These are phyloP conservation scores for Leptonema lineaticorne DNA, from an alignment of 1,140 invertebrate species.

Conservation along the genomic window DNA sequence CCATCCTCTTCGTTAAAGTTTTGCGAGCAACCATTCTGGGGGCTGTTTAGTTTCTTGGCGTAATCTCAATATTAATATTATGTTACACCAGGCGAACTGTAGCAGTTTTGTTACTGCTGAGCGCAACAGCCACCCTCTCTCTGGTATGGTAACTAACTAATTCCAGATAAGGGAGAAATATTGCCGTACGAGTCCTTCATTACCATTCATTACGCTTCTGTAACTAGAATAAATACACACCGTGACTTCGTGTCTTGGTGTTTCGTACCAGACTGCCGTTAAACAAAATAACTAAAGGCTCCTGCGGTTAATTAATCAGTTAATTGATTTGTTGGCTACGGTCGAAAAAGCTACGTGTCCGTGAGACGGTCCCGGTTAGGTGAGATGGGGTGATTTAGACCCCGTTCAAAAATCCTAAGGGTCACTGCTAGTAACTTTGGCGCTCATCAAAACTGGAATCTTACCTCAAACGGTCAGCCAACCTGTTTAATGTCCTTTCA, in stretches of 20 bases:
- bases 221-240: conserved; percentile 23
- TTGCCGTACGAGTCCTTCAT: conserved; percentile 28
- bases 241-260: neutral
- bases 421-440: conserved; percentile 4
- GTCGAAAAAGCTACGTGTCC: neutral
- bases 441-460: conserved; percentile 25
- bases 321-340: no score
- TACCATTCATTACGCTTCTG: conserved; percentile 24
- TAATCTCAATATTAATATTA: conserved; percentile 34
- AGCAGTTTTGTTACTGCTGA: conserved; percentile 26
- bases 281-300: conserved; percentile 1
- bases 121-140: neutral
- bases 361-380: neutral
- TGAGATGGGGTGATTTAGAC: neutral
- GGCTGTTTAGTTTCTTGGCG: conserved; percentile 31
- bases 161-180: conserved; percentile 32
- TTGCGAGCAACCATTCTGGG: conserved; percentile 28
- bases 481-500: conserved; percentile 31
- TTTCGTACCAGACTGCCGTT: conserved; percentile 2
- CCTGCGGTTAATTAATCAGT: neutral
- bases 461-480: conserved; percentile 27
- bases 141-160: conserved; percentile 25
- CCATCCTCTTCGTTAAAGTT: conserved; percentile 25
- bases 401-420: conserved; percentile 9
- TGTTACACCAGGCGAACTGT: conserved; percentile 25